These are phyloP conservation scores for Uloborus diversus DNA, from an alignment of 1,140 invertebrate genomes.

Conservation along the genomic window DNA sequence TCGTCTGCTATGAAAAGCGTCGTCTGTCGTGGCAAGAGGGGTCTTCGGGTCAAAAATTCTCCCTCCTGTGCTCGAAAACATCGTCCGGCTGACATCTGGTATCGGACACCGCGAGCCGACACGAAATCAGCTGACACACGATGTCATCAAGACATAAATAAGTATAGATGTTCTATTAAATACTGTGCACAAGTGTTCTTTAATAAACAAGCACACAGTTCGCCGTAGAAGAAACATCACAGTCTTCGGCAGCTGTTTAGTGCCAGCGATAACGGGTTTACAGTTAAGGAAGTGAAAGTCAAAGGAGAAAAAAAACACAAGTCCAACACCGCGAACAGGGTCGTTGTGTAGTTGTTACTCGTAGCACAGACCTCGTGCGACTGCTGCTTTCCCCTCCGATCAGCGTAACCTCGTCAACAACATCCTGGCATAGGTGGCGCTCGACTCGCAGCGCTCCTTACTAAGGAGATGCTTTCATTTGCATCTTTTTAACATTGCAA, in stretches of 20 bases:
- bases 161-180: too few relatives aligned
- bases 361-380: constrained; percentile 37
- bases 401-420: constrained; percentile 30
- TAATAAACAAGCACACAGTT: too few relatives aligned
- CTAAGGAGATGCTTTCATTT: constrained; percentile 54
- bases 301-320: neutral
- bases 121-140: constrained; percentile 17
- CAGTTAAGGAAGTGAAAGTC: neutral
- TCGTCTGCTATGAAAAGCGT: constrained; percentile 15
- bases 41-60: neutral
- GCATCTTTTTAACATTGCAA: constrained; percentile 57
- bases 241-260: neutral
- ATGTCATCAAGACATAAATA: too few relatives aligned
- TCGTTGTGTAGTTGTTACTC: neutral
- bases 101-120: neutral
- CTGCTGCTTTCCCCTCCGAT: constrained; percentile 15
- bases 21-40: neutral
- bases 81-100: constrained; percentile 35
- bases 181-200: too few relatives aligned
- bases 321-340: constrained; percentile 6
- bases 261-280: neutral
- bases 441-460: neutral
- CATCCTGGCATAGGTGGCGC: constrained; percentile 12
- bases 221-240: constrained; percentile 6
- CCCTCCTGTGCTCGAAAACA: neutral